These are phyloP conservation scores for Bucco capensis DNA, from an alignment of 2,113 vertebrate species.

Conservation along the genomic window DNA sequence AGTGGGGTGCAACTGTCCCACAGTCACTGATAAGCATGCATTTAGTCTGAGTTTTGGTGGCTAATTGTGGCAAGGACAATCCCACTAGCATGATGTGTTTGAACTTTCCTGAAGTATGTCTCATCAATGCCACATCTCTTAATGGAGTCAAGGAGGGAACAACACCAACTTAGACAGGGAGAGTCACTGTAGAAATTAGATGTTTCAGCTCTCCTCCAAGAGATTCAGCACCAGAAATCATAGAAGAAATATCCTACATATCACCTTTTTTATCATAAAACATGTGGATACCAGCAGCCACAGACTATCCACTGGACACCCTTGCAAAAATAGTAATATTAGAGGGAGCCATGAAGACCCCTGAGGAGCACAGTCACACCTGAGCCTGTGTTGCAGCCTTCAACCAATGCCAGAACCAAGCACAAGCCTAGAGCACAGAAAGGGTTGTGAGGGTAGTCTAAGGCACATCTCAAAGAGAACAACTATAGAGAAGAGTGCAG, in stretches of 20 bases:
- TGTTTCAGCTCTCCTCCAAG: not conserved
- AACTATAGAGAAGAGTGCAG: not conserved
- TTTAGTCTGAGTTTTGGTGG: not conserved
- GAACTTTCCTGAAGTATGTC: not conserved
- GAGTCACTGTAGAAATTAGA: not conserved
- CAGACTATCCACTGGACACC: not conserved
- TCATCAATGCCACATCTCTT: not conserved
- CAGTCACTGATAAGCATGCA: not conserved
- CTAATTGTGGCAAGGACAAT: not conserved
- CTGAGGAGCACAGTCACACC: not conserved
- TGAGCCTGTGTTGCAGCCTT: fast-evolving
- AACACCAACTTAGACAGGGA: not conserved
- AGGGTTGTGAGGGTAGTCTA: not conserved
- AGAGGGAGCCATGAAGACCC: not conserved
- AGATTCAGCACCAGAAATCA: not conserved
- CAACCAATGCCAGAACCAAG: not conserved
- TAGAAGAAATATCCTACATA: not conserved
- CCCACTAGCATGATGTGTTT: not conserved
- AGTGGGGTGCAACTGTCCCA: fast-evolving
- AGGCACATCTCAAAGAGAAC: not conserved
- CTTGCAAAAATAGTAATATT: not conserved
- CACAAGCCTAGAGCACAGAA: not conserved
- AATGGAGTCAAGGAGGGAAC: not conserved
- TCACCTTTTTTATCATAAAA: not conserved
- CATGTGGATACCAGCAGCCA: not conserved